Evolutionary conservation across 2,113 vertebrate genomes (phyloP), one percentile per base, ranked within the genome.

Genomic region (Carettochelys insculpta): DNA sequence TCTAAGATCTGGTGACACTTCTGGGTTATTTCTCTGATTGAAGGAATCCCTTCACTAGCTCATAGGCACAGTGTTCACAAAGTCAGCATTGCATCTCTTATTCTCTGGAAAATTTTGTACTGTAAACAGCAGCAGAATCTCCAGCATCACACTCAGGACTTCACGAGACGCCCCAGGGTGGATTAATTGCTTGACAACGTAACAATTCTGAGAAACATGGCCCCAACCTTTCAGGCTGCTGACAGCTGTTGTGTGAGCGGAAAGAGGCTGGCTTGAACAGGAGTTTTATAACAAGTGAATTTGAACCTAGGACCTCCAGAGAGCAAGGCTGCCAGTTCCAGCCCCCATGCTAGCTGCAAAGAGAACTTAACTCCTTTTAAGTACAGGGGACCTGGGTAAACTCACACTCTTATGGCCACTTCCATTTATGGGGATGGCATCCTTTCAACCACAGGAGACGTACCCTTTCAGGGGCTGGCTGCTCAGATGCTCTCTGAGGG

Each of bases 351-450:
- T 71, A 89, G 90, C 90, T 29, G 73, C 81, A 51, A 71, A 82
- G 75, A 92, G 77, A 90, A 78, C 88, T 93, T 81, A 56, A 43
- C 61, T 97, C 97, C 97, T 97, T 97, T 96, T 95, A 97, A 96
- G 97, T 96, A 85, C 94, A 84, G 79, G 90, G 90, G 80, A 80
- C 81, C 43, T 8, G 80, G 77, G 29, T 85, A 90, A 86, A 94
- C 92, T 89, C 76, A 45, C 83, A 6, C 48, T 91, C 48, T 20
- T 19, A 85, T 91, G 34, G 5, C 80, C 10, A 17, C 61, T 96
- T 94, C 97, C 96, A 91, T 95, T 96, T 96, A 95, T 87, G 96
- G 97, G 88, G 89, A 89, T 78, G 83, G 85, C 77, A 91, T 94
- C 90, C 85, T 94, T 88, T 91, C 73, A 76, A 51, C 76, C 86